Conservation (phyloP, 2,113 vertebrate genomes). For the Rutilus rutilus region DNA sequence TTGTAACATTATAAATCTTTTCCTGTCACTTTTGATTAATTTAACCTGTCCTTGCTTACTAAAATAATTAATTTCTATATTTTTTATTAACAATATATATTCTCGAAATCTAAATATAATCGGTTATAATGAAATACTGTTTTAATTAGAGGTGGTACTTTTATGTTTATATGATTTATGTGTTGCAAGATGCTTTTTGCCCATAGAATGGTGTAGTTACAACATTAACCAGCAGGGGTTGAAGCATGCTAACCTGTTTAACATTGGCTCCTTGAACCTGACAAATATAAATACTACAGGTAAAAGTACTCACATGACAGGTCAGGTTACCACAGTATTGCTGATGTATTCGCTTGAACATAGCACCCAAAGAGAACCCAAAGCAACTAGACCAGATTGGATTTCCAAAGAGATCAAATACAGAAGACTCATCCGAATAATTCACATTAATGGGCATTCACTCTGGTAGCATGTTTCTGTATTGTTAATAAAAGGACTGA, state of each 20-base stretch:
- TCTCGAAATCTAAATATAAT: no score
- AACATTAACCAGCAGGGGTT: neutral
- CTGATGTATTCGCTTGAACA: neutral
- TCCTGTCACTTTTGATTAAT: no score
- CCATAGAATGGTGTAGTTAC: neutral
- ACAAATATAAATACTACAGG: neutral
- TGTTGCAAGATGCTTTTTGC: no score
- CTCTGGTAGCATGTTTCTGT: slow-evolving; percentile 1
- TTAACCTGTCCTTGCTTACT: no score
- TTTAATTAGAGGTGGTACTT: no score
- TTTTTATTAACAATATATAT: no score
- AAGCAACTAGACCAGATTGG: neutral
- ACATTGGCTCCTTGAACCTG: neutral
- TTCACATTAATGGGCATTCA: slow-evolving; percentile 31
- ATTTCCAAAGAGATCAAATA: neutral
- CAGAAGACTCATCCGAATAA: neutral
- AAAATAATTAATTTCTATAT: no score
- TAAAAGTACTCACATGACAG: no score
- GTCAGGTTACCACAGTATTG: neutral
- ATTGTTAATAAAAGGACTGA: slow-evolving; percentile 22
- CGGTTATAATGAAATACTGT: no score
- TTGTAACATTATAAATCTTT: no score
- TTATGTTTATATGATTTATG: no score
- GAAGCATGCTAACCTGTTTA: neutral
- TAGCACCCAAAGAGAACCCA: neutral